phyloP scores from a whole-genome alignment of 2,113 vertebrate species.

The Pandion haliaetus region DNA sequence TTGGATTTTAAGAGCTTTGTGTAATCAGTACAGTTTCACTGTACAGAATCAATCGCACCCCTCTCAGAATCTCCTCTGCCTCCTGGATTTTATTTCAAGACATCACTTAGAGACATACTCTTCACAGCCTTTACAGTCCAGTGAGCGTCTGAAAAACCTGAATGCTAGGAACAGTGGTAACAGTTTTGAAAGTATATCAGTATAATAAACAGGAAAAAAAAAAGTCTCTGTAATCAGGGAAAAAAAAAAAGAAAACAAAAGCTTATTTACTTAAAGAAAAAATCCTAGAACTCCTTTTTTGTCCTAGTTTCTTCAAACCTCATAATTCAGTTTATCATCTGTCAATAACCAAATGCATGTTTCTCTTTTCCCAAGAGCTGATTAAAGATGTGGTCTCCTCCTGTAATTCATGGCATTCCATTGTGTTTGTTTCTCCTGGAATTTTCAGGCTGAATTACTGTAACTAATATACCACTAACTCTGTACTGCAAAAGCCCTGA shows the following conservation, averaged over 20 bases:
- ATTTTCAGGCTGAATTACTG: conserved; percentile 79
- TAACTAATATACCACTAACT: conserved; percentile 76
- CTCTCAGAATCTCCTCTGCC: not conserved
- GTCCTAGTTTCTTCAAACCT: conserved; percentile 29
- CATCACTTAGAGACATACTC: not conserved
- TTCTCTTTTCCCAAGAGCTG: conserved; percentile 72
- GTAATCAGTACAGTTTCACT: not conserved
- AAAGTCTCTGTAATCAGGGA: not conserved
- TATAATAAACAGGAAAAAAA: not conserved
- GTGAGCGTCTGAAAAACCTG: not conserved
- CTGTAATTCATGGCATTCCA: conserved; percentile 70
- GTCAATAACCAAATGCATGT: conserved; percentile 64
- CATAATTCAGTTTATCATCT: conserved; percentile 66
- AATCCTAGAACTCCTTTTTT: not conserved
- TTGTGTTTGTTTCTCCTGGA: conserved; percentile 73
- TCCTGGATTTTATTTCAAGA: not conserved
- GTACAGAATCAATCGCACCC: not conserved
- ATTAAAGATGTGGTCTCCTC: conserved; percentile 75
- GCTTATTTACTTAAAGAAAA: not conserved
- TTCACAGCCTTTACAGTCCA: not conserved
- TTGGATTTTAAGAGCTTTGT: not conserved
- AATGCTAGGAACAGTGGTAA: not conserved
- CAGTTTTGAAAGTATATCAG: not conserved
- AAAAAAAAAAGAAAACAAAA: not conserved
- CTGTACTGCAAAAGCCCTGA: conserved; percentile 67